Evolutionary conservation across 2,797 vertebrate species (phyloP), one percentile per base, ranked within the genome.

Genomic region (Coendou prehensilis): DNA sequence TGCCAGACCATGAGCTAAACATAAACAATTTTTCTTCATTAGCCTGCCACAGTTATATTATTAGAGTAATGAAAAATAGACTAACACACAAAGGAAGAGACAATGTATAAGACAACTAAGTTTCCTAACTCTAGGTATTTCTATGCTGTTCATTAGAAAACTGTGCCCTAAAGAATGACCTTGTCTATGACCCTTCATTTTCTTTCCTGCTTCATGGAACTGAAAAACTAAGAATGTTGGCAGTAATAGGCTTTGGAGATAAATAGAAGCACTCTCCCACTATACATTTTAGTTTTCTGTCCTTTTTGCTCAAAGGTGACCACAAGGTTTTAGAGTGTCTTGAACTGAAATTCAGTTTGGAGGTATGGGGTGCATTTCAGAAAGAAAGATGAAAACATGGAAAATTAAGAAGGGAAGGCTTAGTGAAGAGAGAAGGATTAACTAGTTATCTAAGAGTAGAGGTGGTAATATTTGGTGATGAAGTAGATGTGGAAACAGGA

Each of bases 151-250:
- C 30, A 75, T 59, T 26, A 81, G 63, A 52, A 89, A 87, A 59
- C 45, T 9, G 9, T 47, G 9, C 52, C 47, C 79, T 75, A 57
- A 92, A 45, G 8, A 85, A 75, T 52, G 37, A 89, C 10, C n/a
- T 85, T 85, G 57, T 67, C 50, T 85, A 41, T 57, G 33, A 88
- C 54, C 6, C 37, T 82, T 91, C 17, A 26, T 73, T 96, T 87
- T 47, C 30, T 88, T 78, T 71, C 14, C 47, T 59, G 10, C 17
- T 91, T 71, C 59, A 23, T 5, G 23, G 30, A 80, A 45, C 61
- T 63, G 18, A 54, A 94, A 47, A 89, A 18, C 20, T 50, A 67
- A 67, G 64, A 88, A 50, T 8, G 5, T 28, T 33, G 26, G 10
- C 37, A 90, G 56, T 57, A 75, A 67, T 33, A 22, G 50, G 30